Conservation (phyloP, 2,888 invertebrate genomes). For the Druceiella hillmani region DNA sequence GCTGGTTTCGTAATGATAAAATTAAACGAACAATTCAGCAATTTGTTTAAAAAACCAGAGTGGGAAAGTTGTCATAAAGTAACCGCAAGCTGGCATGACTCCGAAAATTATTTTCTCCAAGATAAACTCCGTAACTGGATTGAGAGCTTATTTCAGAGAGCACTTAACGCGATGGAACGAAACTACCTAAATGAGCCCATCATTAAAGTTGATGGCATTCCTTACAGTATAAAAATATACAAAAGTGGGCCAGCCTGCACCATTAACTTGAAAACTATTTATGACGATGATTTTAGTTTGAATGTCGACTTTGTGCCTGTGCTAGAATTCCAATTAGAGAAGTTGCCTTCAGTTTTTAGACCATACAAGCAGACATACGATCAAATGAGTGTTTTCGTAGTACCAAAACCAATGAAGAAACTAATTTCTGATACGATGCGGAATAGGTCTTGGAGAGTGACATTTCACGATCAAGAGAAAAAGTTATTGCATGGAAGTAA, state of each 20-base stretch:
- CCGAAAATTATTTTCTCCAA: slow-evolving; percentile 42
- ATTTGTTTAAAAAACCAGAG: slow-evolving; percentile 34
- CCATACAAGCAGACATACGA: no score
- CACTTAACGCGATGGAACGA: slow-evolving; percentile 35
- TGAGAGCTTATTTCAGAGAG: slow-evolving; percentile 42
- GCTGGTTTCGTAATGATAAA: slow-evolving; percentile 46
- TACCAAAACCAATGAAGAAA: slow-evolving; percentile 46
- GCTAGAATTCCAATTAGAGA: slow-evolving; percentile 39
- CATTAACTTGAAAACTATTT: slow-evolving; percentile 34
- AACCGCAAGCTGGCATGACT: slow-evolving; percentile 40
- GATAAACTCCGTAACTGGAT: slow-evolving; percentile 50
- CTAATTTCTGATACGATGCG: slow-evolving; percentile 24
- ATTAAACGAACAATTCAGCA: slow-evolving; percentile 35
- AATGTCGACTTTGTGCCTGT: slow-evolving; percentile 52
- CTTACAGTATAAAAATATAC: slow-evolving; percentile 33
- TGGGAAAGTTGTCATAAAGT: slow-evolving; percentile 39
- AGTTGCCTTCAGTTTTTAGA: slow-evolving; percentile 39
- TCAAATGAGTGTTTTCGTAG: slow-evolving; percentile 52
- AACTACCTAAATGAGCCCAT: no score
- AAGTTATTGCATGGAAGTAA: slow-evolving; percentile 41
- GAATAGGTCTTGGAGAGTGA: slow-evolving; percentile 49
- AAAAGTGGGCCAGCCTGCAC: slow-evolving; percentile 55
- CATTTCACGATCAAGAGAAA: slow-evolving; percentile 51
- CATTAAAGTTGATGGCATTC: slow-evolving; percentile 32
- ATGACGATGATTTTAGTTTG: slow-evolving; percentile 31